A percentile compares a stretch with the other conserved stretches of the same genome.
These are phyloP conservation scores for Gryllus longicercus DNA, from an alignment of 2,888 invertebrate species.

Conservation along the genomic window DNA sequence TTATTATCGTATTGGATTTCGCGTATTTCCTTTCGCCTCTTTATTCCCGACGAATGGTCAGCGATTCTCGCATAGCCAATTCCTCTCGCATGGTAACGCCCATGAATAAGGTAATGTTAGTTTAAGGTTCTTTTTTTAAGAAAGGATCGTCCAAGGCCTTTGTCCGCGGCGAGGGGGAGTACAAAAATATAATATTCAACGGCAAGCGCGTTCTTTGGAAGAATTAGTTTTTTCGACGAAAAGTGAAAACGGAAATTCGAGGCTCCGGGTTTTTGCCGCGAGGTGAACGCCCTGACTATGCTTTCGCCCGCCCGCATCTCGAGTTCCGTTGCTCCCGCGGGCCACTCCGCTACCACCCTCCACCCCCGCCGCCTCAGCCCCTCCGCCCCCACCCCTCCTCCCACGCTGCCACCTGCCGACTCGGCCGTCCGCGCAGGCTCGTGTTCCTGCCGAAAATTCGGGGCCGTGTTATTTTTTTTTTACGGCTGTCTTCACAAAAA, in stretches of 20 bases:
- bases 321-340: neutral
- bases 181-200: neutral
- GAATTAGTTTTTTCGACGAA: neutral
- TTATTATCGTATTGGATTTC: too few species aligned
- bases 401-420: neutral
- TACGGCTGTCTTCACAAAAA: neutral
- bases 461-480: neutral
- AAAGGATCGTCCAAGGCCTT: neutral
- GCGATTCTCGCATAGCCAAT: neutral
- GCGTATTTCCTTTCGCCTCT: too few species aligned
- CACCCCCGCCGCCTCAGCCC: neutral
- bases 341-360: neutral
- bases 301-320: neutral
- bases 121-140: neutral
- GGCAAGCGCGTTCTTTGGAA: neutral
- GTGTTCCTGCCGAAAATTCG: neutral
- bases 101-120: neutral
- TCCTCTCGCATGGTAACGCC: neutral
- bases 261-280: neutral
- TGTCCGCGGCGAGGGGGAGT: neutral
- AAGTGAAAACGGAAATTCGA: conserved; percentile 2
- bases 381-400: neutral
- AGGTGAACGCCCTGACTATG: neutral
- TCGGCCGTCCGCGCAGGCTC: neutral
- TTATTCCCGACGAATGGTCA: neutral